phyloP scores from a whole-genome alignment of 2,888 invertebrate genomes.

The Amiota minor region DNA sequence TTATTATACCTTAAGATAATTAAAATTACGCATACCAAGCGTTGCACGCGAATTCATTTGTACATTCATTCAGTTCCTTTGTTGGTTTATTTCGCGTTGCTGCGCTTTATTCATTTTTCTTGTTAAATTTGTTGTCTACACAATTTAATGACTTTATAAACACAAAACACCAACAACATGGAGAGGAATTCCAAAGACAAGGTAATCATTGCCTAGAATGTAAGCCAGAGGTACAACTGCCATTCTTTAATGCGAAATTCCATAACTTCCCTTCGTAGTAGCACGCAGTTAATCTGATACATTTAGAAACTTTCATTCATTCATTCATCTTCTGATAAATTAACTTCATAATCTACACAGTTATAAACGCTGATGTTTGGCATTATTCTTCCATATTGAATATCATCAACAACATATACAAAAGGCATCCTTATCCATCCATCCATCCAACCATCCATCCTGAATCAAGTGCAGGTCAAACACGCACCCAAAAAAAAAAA shows the following conservation, averaged over 20 bases:
- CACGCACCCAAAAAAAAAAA: conserved; percentile 50
- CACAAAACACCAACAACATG: conserved; percentile 32
- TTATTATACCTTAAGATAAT: conserved; percentile 28
- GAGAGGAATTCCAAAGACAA: conserved; percentile 27
- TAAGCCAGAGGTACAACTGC: conserved; percentile 31
- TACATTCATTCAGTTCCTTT: background rate
- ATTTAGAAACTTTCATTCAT: background rate
- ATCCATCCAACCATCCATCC: conserved; percentile 45
- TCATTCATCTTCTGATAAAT: conserved; percentile 67
- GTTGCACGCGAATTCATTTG: conserved; percentile 24
- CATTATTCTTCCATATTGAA: conserved; percentile 66
- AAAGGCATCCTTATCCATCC: conserved; percentile 22
- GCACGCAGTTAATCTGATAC: background rate
- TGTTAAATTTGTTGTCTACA: conserved; percentile 59
- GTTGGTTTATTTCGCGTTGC: background rate
- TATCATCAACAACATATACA: conserved; percentile 14
- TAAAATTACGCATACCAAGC: conserved; percentile 32
- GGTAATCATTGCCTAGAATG: conserved; percentile 37
- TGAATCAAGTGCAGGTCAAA: conserved; percentile 49
- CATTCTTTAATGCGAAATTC: conserved; percentile 24
- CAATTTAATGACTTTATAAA: conserved; percentile 67
- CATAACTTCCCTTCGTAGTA: conserved; percentile 38
- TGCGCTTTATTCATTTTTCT: conserved; percentile 59
- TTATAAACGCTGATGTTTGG: conserved; percentile 68
- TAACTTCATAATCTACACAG: conserved; percentile 68